Base-by-base conservation (phyloP, 2,113 vertebrate genomes). In the Perca fluviatilis region DNA sequence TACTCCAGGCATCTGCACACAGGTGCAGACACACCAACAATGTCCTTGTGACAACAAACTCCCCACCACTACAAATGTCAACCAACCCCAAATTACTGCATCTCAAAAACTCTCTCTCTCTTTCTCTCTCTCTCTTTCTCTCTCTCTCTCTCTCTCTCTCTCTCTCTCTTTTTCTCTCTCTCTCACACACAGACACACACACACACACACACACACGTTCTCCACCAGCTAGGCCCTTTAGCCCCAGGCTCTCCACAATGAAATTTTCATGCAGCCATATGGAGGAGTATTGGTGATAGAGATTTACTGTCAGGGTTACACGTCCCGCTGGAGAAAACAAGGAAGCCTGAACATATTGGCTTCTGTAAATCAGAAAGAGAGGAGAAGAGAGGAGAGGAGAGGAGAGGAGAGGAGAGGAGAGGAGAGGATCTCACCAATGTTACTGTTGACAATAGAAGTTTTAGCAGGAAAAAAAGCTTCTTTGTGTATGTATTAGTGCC, bases 251-350 rank as follows among this genome's bases (percentile, higher is more conserved):
- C 93, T 95, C 92, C 93, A 96, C 97, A 96, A 97, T 99, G 96
- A 98, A 97, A 98, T 98, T 97, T 98, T 97, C 96, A 98, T 98
- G 97, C 96, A 96, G 97, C 97, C 97, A 98, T 98, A 99, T 98
- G 98, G 97, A 98, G 95, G 96, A 97, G 96, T 97, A 98, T 97
- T 96, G 90, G 97, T 97, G 97, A 97, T 96, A 97, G 97, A 97
- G 98, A 98, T 98, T 98, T 98, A 99, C 97, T 97, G 97, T 97
- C 96, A 64, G 82, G 61, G 81, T 75, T 79, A 65, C 51, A 86
- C 43, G 27, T 91, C 90, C 91, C 83, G 27, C 85, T 70, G 90
- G 91, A 94, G 87, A 89, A 92, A 92, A 93, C 89, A 90, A 88
- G 89, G 86, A 92, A 85, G 81, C 85, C 80, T 69, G 88, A 93